A percentile compares a stretch with the other conserved stretches of the same genome.
These are phyloP conservation scores for Armadillidium nasatum DNA, from an alignment of 1,140 invertebrate genomes.

Conservation along the genomic window DNA sequence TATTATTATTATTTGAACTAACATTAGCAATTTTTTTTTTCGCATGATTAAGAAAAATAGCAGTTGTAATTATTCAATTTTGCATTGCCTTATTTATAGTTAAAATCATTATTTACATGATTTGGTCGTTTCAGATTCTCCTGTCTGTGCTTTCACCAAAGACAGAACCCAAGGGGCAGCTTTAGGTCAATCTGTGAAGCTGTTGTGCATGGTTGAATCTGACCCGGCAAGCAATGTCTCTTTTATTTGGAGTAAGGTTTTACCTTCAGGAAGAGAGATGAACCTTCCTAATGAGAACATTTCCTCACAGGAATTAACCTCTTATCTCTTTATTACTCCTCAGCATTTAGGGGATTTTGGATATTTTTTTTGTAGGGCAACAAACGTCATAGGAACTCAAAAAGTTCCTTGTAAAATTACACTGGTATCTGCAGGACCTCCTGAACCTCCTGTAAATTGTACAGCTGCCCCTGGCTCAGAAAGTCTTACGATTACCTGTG, in stretches of 20 bases:
- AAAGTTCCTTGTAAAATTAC: conserved; percentile 62
- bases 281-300: not conserved
- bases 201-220: not conserved
- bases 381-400: conserved; percentile 63
- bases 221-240: not conserved
- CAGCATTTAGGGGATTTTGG: not conserved
- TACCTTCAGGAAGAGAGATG: not conserved
- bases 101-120: not conserved
- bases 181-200: not conserved
- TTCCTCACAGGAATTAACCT: not conserved
- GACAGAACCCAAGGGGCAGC: not conserved
- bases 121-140: not conserved
- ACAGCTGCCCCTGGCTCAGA: conserved; percentile 48
- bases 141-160: not conserved
- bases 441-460: conserved; percentile 73
- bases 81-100: not conserved
- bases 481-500: conserved; percentile 69
- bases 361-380: conserved; percentile 41
- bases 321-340: not conserved
- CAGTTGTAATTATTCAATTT: too few relatives aligned
- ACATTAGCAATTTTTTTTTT: too few relatives aligned
- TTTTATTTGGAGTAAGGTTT: not conserved
- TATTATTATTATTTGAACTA: conserved; percentile 2
- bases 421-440: conserved; percentile 64
- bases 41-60: too few relatives aligned